Percentiles rank a stretch among this genome's conserved stretches.
Evolutionary conservation across 2,888 invertebrate genomes (phyloP).

Genomic region (Netelia virgata): DNA sequence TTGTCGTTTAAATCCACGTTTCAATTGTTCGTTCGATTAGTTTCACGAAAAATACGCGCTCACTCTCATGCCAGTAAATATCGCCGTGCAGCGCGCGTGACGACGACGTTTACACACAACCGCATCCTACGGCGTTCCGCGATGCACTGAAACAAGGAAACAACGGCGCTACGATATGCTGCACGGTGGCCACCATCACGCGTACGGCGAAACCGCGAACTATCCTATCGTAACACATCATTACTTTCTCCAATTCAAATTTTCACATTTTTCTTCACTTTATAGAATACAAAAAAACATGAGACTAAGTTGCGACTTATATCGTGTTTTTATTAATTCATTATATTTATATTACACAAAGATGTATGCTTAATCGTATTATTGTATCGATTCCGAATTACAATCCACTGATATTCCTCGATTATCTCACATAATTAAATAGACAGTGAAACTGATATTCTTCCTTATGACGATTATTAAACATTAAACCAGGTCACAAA

Average conservation of each 20-base stretch:
- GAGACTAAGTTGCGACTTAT: conserved; percentile 72
- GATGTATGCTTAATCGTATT: conserved; percentile 81
- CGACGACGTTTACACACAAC: conserved; percentile 48
- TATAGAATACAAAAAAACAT: neutral
- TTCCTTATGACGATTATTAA: conserved; percentile 74
- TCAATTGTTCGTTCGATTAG: conserved; percentile 5
- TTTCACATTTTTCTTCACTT: neutral
- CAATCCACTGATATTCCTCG: conserved; percentile 77
- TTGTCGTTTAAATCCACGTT: conserved; percentile 9
- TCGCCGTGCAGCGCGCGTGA: conserved; percentile 16
- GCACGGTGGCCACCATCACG: conserved; percentile 5
- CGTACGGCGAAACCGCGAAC: conserved; percentile 30
- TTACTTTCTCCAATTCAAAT: neutral
- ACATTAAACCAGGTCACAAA: conserved; percentile 80
- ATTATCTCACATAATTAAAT: conserved; percentile 78
- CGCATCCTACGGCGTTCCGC: conserved; percentile 69
- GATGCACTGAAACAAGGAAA: conserved; percentile 72
- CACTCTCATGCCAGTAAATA: conserved; percentile 24
- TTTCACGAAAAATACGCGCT: conserved; percentile 30
- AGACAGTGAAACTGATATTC: conserved; percentile 75
- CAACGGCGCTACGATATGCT: conserved; percentile 14
- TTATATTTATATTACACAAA: conserved; percentile 83
- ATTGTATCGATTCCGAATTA: conserved; percentile 80
- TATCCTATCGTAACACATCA: neutral
- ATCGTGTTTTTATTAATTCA: conserved; percentile 78